Evolutionary conservation across 2,888 invertebrate genomes (phyloP).

Genomic region (Poecilobothrus nobilitatus): DNA sequence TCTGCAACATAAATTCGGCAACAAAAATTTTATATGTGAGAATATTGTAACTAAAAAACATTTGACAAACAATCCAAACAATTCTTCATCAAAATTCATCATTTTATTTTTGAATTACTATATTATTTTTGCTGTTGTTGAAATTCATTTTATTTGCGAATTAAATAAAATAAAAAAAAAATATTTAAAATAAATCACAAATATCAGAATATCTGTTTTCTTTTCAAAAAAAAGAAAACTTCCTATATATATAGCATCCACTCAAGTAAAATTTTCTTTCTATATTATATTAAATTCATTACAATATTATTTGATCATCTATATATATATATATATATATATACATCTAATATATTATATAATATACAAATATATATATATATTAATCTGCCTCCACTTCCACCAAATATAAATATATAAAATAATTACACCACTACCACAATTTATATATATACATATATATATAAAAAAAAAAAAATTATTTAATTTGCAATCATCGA

Average conservation of each 20-base stretch:
- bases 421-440: background rate
- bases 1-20: too few relatives aligned
- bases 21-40: too few relatives aligned
- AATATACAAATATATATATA: too few relatives aligned
- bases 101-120: background rate
- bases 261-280: background rate
- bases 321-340: background rate
- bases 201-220: background rate
- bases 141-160: background rate
- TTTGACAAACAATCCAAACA: too few relatives aligned
- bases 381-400: background rate
- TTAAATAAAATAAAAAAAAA: background rate
- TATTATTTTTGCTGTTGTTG: constrained; percentile 1
- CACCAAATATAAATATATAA: too few relatives aligned
- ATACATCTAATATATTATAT: background rate
- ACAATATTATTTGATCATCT: background rate
- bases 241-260: background rate
- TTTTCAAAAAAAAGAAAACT: background rate
- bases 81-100: background rate
- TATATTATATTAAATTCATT: too few relatives aligned
- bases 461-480: background rate
- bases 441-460: too few relatives aligned
- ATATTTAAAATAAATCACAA: too few relatives aligned
- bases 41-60: too few relatives aligned
- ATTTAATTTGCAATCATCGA: constrained; percentile 1